Evolutionary conservation across 2,113 vertebrate genomes (phyloP).

Genomic region (Cyphomyrus discorhynchus): DNA sequence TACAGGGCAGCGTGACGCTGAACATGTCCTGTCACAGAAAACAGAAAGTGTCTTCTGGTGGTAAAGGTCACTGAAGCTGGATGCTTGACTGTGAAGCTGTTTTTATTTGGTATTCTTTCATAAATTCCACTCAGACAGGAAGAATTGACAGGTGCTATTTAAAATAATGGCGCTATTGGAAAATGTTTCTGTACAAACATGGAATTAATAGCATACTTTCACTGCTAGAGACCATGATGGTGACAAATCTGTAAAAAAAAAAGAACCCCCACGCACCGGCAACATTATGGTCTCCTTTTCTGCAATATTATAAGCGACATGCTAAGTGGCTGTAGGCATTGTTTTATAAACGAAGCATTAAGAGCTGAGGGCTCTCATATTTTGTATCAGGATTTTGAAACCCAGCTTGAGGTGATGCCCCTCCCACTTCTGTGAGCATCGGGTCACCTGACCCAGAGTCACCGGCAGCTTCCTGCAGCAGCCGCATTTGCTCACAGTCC

Average conservation of each 20-base stretch:
- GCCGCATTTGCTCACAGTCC: background rate
- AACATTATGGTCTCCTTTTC: constrained; percentile 50
- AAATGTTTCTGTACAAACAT: background rate
- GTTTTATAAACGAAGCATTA: constrained; percentile 59
- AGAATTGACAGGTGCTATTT: background rate
- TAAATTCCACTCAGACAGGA: background rate
- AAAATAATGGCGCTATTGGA: background rate
- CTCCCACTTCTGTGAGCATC: too few species aligned
- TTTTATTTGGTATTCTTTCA: background rate
- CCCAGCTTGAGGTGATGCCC: background rate
- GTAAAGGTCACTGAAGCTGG: background rate
- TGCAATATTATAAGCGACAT: constrained; percentile 57
- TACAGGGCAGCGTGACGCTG: background rate
- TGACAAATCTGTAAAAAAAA: constrained; percentile 39
- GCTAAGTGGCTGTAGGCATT: constrained; percentile 55
- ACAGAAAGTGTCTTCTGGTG: background rate
- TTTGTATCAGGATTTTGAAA: constrained; percentile 24
- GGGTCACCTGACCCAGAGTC: background rate
- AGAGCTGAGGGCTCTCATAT: constrained; percentile 41
- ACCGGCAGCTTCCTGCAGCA: background rate
- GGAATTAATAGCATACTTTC: constrained; percentile 1
- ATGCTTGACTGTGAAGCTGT: background rate
- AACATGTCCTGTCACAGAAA: background rate
- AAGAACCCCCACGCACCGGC: constrained; percentile 5
- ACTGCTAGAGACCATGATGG: constrained; percentile 12